Percentiles rank a stretch among this genome's conserved stretches.
Evolutionary conservation across 2,113 vertebrate genomes (phyloP).

Genomic region (Sakesphorus luctuosus): DNA sequence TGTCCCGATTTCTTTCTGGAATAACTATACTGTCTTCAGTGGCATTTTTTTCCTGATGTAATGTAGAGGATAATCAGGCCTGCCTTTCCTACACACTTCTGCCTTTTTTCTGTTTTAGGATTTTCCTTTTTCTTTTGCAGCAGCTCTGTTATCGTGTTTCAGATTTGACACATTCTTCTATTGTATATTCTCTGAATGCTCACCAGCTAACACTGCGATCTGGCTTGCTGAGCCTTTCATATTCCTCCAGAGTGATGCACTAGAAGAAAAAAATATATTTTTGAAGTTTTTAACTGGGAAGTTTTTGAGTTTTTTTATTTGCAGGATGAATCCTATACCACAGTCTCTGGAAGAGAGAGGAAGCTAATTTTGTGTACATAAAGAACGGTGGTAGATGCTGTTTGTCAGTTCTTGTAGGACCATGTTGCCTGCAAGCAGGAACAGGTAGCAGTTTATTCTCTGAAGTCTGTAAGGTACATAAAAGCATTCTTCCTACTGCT

Average conservation of each 20-base stretch:
- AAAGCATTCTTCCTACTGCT: not conserved
- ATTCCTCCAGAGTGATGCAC: not conserved
- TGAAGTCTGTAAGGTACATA: not conserved
- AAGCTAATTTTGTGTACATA: not conserved
- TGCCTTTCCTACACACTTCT: slow-evolving; percentile 24
- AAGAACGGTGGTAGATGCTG: not conserved
- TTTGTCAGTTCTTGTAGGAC: not conserved
- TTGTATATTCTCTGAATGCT: slow-evolving; percentile 1
- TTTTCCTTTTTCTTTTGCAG: slow-evolving; percentile 4
- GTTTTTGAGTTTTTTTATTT: not conserved
- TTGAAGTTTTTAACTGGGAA: not conserved
- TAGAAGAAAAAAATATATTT: not conserved
- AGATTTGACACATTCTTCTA: slow-evolving; percentile 30
- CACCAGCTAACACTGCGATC: slow-evolving; percentile 6
- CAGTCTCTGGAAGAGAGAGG: not conserved
- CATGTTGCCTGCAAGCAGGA: not conserved
- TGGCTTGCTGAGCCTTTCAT: slow-evolving; percentile 27
- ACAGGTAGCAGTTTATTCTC: not conserved
- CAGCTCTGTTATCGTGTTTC: not conserved
- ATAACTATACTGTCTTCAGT: slow-evolving; percentile 36
- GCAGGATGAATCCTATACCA: not conserved
- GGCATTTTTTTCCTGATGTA: not conserved
- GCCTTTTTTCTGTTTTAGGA: slow-evolving; percentile 5
- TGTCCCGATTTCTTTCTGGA: slow-evolving; percentile 32
- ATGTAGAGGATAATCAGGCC: slow-evolving; percentile 32